Evolutionary conservation across 2,113 vertebrate genomes (phyloP).

Genomic region (Psammodynastes pulverulentus): DNA sequence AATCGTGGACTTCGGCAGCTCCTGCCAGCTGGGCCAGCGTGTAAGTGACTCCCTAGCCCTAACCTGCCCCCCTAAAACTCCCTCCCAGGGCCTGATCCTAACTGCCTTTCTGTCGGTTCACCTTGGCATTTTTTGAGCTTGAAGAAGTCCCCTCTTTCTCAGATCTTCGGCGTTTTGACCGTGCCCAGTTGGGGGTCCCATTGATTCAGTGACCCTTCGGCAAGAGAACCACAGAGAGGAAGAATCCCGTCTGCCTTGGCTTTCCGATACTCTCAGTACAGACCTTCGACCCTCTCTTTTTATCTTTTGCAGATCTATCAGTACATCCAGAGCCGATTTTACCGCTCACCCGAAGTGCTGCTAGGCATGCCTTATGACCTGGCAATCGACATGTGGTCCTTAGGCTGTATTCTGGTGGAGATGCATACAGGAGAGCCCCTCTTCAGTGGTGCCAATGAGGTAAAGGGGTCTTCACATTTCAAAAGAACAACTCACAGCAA

Average conservation of each 20-base stretch:
- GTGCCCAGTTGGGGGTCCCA: not conserved
- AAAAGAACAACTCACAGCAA: not conserved
- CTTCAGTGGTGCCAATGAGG: conserved; percentile 93
- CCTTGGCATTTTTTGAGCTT: not conserved
- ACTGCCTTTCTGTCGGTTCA: not conserved
- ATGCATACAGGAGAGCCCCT: conserved; percentile 95
- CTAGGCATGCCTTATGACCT: conserved; percentile 91
- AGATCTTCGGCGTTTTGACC: not conserved
- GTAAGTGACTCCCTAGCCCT: conserved; percentile 53
- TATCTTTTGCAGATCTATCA: conserved; percentile 82
- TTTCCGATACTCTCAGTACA: not conserved
- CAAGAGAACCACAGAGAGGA: not conserved
- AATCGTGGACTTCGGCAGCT: conserved; percentile 93
- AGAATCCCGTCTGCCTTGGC: not conserved
- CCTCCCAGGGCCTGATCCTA: not conserved
- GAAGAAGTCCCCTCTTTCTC: not conserved
- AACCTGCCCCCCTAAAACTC: not conserved
- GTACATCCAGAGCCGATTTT: conserved; percentile 95
- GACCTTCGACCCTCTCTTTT: not conserved
- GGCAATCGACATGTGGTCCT: conserved; percentile 95
- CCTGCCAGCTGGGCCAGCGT: conserved; percentile 91
- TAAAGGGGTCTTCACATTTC: conserved; percentile 38
- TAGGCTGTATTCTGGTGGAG: conserved; percentile 93
- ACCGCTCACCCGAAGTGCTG: conserved; percentile 91
- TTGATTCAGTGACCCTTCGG: not conserved